Conservation (phyloP, 2,113 vertebrate species). For the Uria aalge region DNA sequence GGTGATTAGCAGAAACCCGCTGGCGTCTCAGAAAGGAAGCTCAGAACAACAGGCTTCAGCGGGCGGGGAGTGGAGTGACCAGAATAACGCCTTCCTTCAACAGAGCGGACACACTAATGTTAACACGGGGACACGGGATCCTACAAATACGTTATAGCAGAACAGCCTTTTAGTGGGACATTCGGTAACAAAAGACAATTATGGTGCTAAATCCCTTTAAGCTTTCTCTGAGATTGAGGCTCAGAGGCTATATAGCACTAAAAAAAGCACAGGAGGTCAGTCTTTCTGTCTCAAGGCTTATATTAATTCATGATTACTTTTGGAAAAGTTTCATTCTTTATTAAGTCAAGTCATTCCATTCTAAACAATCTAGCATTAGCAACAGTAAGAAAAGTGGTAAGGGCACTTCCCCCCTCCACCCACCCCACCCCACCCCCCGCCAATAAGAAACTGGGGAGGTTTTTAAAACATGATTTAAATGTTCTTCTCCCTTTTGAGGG, state of each 20-base stretch:
- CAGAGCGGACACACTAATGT: conserved; percentile 48
- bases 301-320: conserved; percentile 44
- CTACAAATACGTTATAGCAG: conserved; percentile 92
- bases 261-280: conserved; percentile 79
- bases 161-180: conserved; percentile 2
- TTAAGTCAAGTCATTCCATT: conserved; percentile 22
- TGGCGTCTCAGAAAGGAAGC: conserved; percentile 75
- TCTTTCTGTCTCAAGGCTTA: conserved; percentile 67
- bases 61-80: conserved; percentile 77
- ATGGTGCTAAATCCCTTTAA: conserved; percentile 89
- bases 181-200: conserved; percentile 30
- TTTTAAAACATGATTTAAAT: neutral
- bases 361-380: conserved; percentile 9
- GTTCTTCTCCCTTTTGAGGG: neutral
- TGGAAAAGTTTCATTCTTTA: conserved; percentile 26
- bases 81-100: conserved; percentile 75
- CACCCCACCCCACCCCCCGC: neutral
- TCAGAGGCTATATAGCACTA: conserved; percentile 70
- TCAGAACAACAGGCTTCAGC: conserved; percentile 48
- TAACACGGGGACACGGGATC: conserved; percentile 77
- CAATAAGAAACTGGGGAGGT: neutral
- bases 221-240: conserved; percentile 64
- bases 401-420: neutral
- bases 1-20: conserved; percentile 92
- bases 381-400: neutral